Evolutionary conservation across 2,797 vertebrate genomes (phyloP), one percentile per base, ranked within the genome.

Genomic region (Spinus olivaceus): DNA sequence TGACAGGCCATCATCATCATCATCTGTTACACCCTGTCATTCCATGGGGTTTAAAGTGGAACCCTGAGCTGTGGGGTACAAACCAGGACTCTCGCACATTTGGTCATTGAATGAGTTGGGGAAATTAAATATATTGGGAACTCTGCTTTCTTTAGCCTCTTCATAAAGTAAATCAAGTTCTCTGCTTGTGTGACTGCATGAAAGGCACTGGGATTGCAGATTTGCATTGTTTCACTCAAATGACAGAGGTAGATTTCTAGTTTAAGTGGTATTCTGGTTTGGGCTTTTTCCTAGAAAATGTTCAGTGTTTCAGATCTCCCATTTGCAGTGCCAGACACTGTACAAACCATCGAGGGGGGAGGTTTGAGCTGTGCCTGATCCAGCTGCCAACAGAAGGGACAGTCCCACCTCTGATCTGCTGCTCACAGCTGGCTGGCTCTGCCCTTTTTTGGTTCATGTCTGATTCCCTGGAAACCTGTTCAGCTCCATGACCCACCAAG

Each of bases 351-450:
- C 0, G 0, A 12, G 27, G 14, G 19, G 35, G 13, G 6, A 47
- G 49, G 37, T 23, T 21, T 71, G 59, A 66, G 61, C 63, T 32
- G 59, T 20, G 77, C 30, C 77, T 84, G 81, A 74, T 54, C 47
- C 66, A 85, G 3, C 39, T 92, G 91, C 70, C 78, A 51, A 1
- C 6, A 35, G 32, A 39, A n/a, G 74, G 46, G 44, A n/a, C 13
- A 56, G 81, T 85, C 78, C 44, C 81, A 59, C 25, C 23, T 61
- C 64, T 0, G 10, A n/a, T 56, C 78, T 60, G 83, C 77, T 57
- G 46, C 32, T 81, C 49, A 41, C 64, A 72, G 63, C 94, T 89
- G 92, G 16, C 74, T 77, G 84, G 7, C 49, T 92, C 89, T 94
- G 81, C 53, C 57, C 49, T 64, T 64, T 63, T 77, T 20, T 56